These are phyloP conservation scores for Hormiphora californensis DNA, from an alignment of 37 sponge, comb jelly and placozoan genomes.

Conservation along the genomic window DNA sequence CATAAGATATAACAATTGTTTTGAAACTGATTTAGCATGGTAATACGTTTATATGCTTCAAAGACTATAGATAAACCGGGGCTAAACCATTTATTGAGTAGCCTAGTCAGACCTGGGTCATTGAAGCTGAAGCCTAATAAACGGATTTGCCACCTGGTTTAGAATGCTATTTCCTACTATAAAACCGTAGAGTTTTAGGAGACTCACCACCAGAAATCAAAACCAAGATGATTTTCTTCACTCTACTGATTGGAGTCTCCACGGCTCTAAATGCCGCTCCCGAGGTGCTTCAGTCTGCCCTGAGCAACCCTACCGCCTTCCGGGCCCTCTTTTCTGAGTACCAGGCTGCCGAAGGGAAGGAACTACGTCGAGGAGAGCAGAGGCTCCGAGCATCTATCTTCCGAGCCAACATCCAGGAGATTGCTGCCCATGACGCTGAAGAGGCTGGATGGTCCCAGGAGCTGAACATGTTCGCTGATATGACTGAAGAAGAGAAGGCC, in stretches of 20 bases:
- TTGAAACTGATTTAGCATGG: no score
- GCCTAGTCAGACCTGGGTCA: no score
- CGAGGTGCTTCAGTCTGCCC: background rate
- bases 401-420: background rate
- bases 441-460: background rate
- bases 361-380: background rate
- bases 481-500: background rate
- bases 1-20: no score
- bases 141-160: no score
- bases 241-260: background rate
- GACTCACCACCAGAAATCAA: no score
- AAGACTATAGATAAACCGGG: no score
- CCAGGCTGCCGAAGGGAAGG: background rate
- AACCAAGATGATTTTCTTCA: conserved; percentile 27
- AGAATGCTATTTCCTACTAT: no score
- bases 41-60: no score
- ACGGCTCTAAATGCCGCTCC: background rate
- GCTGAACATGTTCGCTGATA: conserved; percentile 19
- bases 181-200: no score
- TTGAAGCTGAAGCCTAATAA: no score
- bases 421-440: background rate
- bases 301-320: conserved; percentile 1
- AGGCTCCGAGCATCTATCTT: conserved; percentile 7
- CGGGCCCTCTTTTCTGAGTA: background rate
- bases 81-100: no score